phyloP scores from a whole-genome alignment of 2,888 invertebrate species.

The Netelia virgata region DNA sequence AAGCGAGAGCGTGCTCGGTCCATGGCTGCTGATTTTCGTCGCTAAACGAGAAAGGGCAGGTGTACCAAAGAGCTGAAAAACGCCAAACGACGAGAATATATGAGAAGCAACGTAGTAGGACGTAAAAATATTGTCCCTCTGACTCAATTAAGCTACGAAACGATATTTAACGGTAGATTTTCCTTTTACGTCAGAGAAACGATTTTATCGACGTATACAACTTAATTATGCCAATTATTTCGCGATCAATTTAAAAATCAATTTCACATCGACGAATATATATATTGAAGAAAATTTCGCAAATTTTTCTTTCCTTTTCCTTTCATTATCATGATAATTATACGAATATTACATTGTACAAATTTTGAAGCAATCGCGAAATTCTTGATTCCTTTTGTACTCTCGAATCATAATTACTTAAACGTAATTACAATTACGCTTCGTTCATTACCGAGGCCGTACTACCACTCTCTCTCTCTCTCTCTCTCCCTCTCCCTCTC shows the following conservation, averaged over 20 bases:
- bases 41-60: constrained; percentile 43
- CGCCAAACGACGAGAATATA: constrained; percentile 27
- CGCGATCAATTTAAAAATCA: not conserved
- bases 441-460: constrained; percentile 25
- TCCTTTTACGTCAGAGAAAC: not conserved
- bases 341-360: not conserved
- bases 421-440: constrained; percentile 30
- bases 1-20: constrained; percentile 27
- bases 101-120: not conserved
- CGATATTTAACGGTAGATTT: not conserved
- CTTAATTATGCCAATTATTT: not conserved
- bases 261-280: not conserved
- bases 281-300: not conserved
- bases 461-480: not conserved
- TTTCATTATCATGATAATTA: not conserved
- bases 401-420: constrained; percentile 50
- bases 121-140: not conserved
- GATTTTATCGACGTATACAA: not conserved
- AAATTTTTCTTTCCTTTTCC: not conserved
- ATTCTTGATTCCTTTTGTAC: not conserved
- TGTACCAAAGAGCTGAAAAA: constrained; percentile 31
- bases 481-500: constrained; percentile 7
- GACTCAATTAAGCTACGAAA: constrained; percentile 16
- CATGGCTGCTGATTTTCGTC: constrained; percentile 52
- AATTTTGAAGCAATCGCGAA: not conserved